Evolutionary conservation across 2,888 invertebrate species (phyloP), one percentile per base, ranked within the genome.

Genomic region (Pilophorus perplexus): DNA sequence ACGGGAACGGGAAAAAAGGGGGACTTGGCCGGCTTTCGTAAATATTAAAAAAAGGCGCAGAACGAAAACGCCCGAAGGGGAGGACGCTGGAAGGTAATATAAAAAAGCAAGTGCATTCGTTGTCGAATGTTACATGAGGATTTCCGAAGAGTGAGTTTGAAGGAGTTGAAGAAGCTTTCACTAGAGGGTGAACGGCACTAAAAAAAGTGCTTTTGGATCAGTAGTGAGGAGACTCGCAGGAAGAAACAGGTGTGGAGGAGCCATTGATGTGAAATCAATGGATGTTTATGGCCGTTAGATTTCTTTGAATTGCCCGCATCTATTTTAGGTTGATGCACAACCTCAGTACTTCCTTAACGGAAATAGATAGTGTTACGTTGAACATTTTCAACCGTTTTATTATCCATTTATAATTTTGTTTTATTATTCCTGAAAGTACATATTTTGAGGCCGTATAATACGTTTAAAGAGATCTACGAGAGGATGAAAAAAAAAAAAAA

Each of bases 71-170:
- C 6, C 33, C 1, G 27, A 23, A 25, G 27, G 27, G 27, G 16
- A 48, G 23, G 22, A 52, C 25, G 27, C 28, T 52, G 52, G 27
- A 25, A 52, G 52, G 52, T n/a, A 52, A 46, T 46, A 46, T 46
- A 25, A 46, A n/a, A 46, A 52, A 28, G 52, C 27, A 28, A 52
- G 28, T 52, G 52, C 52, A 28, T 28, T 28, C 52, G 28, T 16
- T 52, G 52, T 52, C 52, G 27, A 25, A 27, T 16, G 52, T 28
- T n/a, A 25, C 28, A 22, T 22, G 22, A 52, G 52, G 27, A 28
- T 18, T 52, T 52, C 52, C n/a, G 27, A 16, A 28, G 16, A 27
- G 18, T 5, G 4, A 28, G 27, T 33, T 33, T 33, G n/a, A n/a
- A n/a, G 28, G 33, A 25, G 23, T 50, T 27, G 50, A 52, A 18